These are phyloP conservation scores for Cylindroiulus punctatus DNA, from an alignment of 2,888 invertebrate species.

Conservation along the genomic window DNA sequence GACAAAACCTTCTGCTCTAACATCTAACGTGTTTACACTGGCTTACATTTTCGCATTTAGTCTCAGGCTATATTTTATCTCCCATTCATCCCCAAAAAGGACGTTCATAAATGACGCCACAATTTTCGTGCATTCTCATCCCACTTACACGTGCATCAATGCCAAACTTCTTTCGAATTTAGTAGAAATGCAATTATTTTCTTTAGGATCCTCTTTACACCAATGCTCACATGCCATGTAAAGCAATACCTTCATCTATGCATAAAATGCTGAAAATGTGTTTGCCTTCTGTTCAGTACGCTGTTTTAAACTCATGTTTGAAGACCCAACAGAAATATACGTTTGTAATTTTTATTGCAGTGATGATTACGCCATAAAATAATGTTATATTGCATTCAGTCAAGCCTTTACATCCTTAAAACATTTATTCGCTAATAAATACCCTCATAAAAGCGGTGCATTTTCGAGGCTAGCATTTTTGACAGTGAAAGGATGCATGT, in stretches of 20 bases:
- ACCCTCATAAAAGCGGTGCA: not conserved
- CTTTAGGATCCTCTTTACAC: too few relatives aligned
- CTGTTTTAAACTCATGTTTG: not conserved
- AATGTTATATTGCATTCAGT: conserved; percentile 11
- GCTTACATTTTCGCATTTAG: not conserved
- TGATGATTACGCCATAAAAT: not conserved
- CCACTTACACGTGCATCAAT: not conserved
- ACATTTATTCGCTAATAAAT: conserved; percentile 5
- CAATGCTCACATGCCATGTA: too few relatives aligned
- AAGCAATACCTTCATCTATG: not conserved
- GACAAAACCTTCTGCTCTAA: conserved; percentile 25
- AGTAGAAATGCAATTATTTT: not conserved
- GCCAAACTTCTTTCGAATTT: not conserved
- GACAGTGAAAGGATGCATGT: not conserved
- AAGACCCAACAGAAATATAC: not conserved
- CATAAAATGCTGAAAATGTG: not conserved
- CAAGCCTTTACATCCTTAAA: conserved; percentile 31
- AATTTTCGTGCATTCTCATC: not conserved
- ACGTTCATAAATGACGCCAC: not conserved
- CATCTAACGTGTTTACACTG: conserved; percentile 24
- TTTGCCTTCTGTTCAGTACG: not conserved
- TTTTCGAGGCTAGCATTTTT: not conserved
- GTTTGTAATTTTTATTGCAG: not conserved
- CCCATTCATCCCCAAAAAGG: not conserved
- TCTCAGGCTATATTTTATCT: not conserved